These are phyloP conservation scores for Drosophila pectinifera DNA, from an alignment of 1,140 invertebrate genomes.

Conservation along the genomic window DNA sequence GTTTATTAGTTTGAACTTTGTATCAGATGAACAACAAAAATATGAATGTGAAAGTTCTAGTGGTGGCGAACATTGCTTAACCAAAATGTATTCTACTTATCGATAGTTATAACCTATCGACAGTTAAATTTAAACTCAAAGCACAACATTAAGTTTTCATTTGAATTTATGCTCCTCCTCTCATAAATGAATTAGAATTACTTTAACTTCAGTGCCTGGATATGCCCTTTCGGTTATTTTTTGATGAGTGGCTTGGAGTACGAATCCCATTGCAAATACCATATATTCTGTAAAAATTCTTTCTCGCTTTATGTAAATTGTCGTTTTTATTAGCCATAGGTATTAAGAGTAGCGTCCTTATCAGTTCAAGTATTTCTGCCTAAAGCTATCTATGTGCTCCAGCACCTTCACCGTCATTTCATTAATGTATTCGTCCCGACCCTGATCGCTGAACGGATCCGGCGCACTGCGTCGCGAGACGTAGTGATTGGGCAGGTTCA, in stretches of 20 bases:
- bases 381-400: slow-evolving; percentile 82
- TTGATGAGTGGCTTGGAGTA: too few relatives aligned
- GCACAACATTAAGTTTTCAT: too few relatives aligned
- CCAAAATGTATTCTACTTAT: not conserved
- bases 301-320: slow-evolving; percentile 16
- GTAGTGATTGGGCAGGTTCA: slow-evolving; percentile 84
- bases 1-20: too few relatives aligned
- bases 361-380: slow-evolving; percentile 76
- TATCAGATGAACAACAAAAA: too few relatives aligned
- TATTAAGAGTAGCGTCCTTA: slow-evolving; percentile 49
- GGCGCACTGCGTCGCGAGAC: slow-evolving; percentile 59
- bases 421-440: slow-evolving; percentile 72
- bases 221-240: too few relatives aligned
- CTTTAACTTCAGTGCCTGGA: too few relatives aligned
- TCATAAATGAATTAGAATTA: too few relatives aligned
- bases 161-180: too few relatives aligned
- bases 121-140: not conserved
- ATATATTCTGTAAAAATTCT: not conserved
- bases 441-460: slow-evolving; percentile 54
- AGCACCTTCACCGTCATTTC: slow-evolving; percentile 78
- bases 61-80: not conserved
- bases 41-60: too few relatives aligned
- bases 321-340: slow-evolving; percentile 53
- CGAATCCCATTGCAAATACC: too few relatives aligned
- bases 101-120: not conserved